These are phyloP conservation scores for Trissolcus japonicus DNA, from an alignment of 2,888 invertebrate species.

Conservation along the genomic window DNA sequence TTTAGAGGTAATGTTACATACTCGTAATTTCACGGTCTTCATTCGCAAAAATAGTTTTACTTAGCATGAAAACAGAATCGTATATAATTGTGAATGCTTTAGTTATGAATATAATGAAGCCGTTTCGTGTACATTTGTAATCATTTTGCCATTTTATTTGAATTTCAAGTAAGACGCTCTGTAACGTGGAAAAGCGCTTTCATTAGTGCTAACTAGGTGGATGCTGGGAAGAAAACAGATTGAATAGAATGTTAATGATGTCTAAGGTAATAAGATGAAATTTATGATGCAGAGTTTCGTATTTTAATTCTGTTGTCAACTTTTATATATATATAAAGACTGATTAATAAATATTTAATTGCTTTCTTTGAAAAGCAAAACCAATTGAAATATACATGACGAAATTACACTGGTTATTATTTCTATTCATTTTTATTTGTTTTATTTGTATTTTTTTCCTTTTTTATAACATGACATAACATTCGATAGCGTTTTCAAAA, in stretches of 20 bases:
- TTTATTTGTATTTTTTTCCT: neutral
- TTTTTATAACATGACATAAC: neutral
- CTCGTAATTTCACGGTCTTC: too few relatives aligned
- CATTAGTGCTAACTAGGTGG: constrained; percentile 9
- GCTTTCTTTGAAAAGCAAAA: too few relatives aligned
- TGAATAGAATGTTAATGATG: constrained; percentile 14
- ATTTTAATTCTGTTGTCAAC: constrained; percentile 4
- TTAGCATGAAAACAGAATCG: neutral
- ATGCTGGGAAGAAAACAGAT: constrained; percentile 14
- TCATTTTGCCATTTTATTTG: constrained; percentile 4
- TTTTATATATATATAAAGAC: too few relatives aligned
- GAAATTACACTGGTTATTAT: too few relatives aligned
- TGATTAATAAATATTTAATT: too few relatives aligned
- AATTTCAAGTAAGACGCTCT: constrained; percentile 6
- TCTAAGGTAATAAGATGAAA: constrained; percentile 3
- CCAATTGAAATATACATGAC: too few relatives aligned
- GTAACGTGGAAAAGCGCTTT: constrained; percentile 8
- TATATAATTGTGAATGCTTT: neutral
- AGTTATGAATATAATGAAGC: neutral
- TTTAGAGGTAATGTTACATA: too few relatives aligned
- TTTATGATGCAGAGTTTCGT: neutral
- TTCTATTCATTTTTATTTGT: neutral
- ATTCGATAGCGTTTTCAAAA: neutral
- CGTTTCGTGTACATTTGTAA: neutral
- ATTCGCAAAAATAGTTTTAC: too few relatives aligned